phyloP scores from a whole-genome alignment of 2,888 invertebrate species.

The Erynnis tages region DNA sequence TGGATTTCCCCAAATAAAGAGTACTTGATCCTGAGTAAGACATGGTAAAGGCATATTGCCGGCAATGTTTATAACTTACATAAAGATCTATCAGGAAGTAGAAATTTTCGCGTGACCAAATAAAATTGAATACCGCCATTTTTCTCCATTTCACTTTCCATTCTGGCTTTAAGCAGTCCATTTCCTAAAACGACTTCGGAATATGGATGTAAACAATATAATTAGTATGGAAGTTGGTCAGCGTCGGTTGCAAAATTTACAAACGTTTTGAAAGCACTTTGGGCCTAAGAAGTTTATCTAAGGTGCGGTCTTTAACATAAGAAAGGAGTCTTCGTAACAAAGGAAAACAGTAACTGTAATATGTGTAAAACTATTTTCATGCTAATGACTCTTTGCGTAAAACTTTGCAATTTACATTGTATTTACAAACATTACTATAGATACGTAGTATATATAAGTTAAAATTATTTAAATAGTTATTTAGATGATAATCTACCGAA shows the following conservation, averaged over 20 bases:
- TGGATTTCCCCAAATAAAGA: no score
- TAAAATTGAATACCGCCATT: slow-evolving; percentile 2
- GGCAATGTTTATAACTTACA: no score
- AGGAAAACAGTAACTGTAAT: slow-evolving; percentile 27
- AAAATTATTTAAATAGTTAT: no score
- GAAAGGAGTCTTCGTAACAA: slow-evolving; percentile 30
- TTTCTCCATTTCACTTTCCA: slow-evolving; percentile 28
- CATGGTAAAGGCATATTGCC: no score
- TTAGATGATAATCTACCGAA: no score
- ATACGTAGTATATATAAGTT: no score
- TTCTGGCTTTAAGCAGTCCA: slow-evolving; percentile 27
- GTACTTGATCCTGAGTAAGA: no score
- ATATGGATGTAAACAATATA: slow-evolving; percentile 35
- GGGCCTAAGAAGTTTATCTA: slow-evolving; percentile 29
- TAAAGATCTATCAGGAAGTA: no score
- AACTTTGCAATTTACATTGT: no score
- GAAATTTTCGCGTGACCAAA: slow-evolving; percentile 4
- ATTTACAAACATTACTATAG: no score
- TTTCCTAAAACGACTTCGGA: slow-evolving; percentile 35
- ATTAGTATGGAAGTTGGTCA: slow-evolving; percentile 46
- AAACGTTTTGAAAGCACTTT: slow-evolving; percentile 34
- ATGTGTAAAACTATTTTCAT: neutral
- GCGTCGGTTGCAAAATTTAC: slow-evolving; percentile 36
- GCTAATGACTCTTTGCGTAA: neutral
- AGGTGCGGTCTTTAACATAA: slow-evolving; percentile 31